phyloP scores from a whole-genome alignment of 92 coral and sea anemone genomes.

The Blastomussa wellsi region DNA sequence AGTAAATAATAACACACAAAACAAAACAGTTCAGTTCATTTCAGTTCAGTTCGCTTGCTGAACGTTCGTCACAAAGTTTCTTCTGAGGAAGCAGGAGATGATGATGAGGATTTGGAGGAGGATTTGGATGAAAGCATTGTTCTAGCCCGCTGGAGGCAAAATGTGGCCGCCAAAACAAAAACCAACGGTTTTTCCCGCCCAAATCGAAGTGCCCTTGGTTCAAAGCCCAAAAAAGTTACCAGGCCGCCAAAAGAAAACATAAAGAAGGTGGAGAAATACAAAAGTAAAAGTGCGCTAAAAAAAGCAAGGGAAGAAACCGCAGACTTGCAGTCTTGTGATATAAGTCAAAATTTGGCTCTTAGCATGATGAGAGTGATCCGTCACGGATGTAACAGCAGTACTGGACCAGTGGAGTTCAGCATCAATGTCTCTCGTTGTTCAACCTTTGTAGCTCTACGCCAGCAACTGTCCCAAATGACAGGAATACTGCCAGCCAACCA shows the following conservation, averaged over 20 bases:
- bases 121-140: slow-evolving; percentile 18
- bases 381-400: slow-evolving; percentile 4
- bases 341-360: slow-evolving; percentile 20
- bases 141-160: slow-evolving; percentile 34
- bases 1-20: no score
- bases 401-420: slow-evolving; percentile 23
- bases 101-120: background rate
- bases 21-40: no score
- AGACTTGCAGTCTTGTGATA: slow-evolving; percentile 39
- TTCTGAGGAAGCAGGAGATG: slow-evolving; percentile 20
- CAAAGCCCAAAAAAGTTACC: slow-evolving; percentile 1
- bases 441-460: slow-evolving; percentile 5
- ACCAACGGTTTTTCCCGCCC: slow-evolving; percentile 46
- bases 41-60: background rate
- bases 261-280: slow-evolving; percentile 1
- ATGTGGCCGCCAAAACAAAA: slow-evolving; percentile 25
- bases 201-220: background rate
- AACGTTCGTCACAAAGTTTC: no score
- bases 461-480: slow-evolving; percentile 28
- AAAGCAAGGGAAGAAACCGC: slow-evolving; percentile 39
- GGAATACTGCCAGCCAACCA: slow-evolving; percentile 37
- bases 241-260: background rate
- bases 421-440: background rate
- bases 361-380: slow-evolving; percentile 38
- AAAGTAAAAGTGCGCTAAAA: background rate